Evolutionary conservation across 1,140 invertebrate species (phyloP).

Genomic region (Chrysomallon squamiferum): DNA sequence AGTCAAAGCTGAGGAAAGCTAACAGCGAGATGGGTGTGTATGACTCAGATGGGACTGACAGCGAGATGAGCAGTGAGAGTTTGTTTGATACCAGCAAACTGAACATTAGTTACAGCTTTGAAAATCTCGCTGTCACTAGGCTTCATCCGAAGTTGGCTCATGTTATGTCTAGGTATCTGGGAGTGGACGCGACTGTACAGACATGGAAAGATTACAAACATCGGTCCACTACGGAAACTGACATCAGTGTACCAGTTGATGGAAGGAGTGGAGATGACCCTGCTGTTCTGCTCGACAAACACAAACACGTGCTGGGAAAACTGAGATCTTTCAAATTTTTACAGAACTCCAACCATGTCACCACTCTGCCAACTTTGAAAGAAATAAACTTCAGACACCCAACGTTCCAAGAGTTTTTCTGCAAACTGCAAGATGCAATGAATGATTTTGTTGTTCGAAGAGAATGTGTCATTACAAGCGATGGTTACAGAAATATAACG

Average conservation of each 20-base stretch:
- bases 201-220: too few relatives aligned
- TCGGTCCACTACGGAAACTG: neutral
- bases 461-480: conserved; percentile 27
- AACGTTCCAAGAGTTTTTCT: conserved; percentile 11
- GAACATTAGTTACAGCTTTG: conserved; percentile 27
- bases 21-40: too few relatives aligned
- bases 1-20: too few relatives aligned
- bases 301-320: conserved; percentile 9
- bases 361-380: neutral
- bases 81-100: conserved; percentile 25
- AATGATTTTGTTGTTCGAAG: conserved; percentile 35
- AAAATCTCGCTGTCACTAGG: conserved; percentile 10
- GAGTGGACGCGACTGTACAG: too few relatives aligned
- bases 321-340: conserved; percentile 16
- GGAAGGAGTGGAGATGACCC: too few relatives aligned
- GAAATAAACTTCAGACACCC: conserved; percentile 5
- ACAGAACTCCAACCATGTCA: conserved; percentile 9
- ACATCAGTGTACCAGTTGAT: neutral
- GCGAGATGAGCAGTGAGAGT: too few relatives aligned
- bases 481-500: conserved; percentile 14
- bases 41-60: too few relatives aligned
- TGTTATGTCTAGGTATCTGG: too few relatives aligned
- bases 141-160: conserved; percentile 20
- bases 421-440: conserved; percentile 16
- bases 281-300: too few relatives aligned